Percentiles rank a stretch among this genome's conserved stretches.
phyloP scores from a whole-genome alignment of 2,888 invertebrate genomes.

The Sericinus montela region DNA sequence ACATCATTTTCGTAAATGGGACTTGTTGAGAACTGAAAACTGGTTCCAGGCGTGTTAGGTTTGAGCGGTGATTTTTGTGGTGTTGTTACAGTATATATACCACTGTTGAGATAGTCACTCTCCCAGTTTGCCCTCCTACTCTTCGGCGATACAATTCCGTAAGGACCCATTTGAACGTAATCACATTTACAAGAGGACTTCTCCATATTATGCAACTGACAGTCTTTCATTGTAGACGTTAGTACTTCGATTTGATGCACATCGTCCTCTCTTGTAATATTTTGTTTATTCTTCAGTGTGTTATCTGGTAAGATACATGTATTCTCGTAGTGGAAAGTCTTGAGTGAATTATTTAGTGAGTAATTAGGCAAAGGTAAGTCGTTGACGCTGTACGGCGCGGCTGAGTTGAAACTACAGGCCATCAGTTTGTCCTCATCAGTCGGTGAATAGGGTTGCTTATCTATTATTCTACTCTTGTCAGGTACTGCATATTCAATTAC shows the following conservation, averaged over 20 bases:
- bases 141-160: conserved; percentile 64
- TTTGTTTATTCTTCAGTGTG: conserved; percentile 64
- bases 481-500: conserved; percentile 76
- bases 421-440: conserved; percentile 73
- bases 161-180: conserved; percentile 69
- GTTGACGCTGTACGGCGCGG: conserved; percentile 58
- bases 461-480: conserved; percentile 68
- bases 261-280: conserved; percentile 65
- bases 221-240: conserved; percentile 67
- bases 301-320: conserved; percentile 70
- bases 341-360: conserved; percentile 77
- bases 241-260: conserved; percentile 71
- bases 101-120: conserved; percentile 61
- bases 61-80: conserved; percentile 68
- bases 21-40: conserved; percentile 68
- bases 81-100: conserved; percentile 67
- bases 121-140: conserved; percentile 64
- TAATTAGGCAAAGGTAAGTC: conserved; percentile 80
- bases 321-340: conserved; percentile 73
- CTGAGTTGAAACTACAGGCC: conserved; percentile 62
- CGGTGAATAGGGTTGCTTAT: conserved; percentile 70
- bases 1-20: conserved; percentile 71
- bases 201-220: conserved; percentile 68
- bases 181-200: conserved; percentile 67
- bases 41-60: conserved; percentile 60